These are phyloP conservation scores for Pristionchus entomophagus DNA, from an alignment of 2,888 invertebrate genomes.

Conservation along the genomic window DNA sequence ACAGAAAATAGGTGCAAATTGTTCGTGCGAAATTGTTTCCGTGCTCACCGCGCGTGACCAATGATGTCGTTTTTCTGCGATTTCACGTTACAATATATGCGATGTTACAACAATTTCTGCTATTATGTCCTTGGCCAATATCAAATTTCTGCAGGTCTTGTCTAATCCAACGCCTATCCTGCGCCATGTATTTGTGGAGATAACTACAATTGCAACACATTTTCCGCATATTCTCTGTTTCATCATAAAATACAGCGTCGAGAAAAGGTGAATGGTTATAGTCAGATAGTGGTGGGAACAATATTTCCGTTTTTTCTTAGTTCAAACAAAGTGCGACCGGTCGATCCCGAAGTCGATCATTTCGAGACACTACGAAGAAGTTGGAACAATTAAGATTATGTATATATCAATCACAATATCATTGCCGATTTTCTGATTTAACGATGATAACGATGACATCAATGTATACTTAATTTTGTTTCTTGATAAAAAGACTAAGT, in stretches of 20 bases:
- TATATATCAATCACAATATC: too few species aligned
- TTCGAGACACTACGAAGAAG: not conserved
- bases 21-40: too few species aligned
- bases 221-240: not conserved
- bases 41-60: too few species aligned
- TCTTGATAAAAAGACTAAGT: too few species aligned
- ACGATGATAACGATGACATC: too few species aligned
- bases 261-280: not conserved
- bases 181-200: not conserved
- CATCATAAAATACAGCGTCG: not conserved
- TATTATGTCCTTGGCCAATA: too few species aligned
- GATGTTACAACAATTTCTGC: too few species aligned
- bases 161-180: not conserved
- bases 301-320: not conserved
- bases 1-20: too few species aligned
- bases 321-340: not conserved
- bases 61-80: not conserved
- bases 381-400: too few species aligned
- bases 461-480: too few species aligned
- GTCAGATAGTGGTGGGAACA: not conserved
- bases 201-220: not conserved
- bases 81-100: too few species aligned
- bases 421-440: too few species aligned
- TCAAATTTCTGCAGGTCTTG: not conserved
- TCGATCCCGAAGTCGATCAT: not conserved